Base-by-base conservation (phyloP, 2,113 vertebrate genomes). In the Rousettus leschenaultii region DNA sequence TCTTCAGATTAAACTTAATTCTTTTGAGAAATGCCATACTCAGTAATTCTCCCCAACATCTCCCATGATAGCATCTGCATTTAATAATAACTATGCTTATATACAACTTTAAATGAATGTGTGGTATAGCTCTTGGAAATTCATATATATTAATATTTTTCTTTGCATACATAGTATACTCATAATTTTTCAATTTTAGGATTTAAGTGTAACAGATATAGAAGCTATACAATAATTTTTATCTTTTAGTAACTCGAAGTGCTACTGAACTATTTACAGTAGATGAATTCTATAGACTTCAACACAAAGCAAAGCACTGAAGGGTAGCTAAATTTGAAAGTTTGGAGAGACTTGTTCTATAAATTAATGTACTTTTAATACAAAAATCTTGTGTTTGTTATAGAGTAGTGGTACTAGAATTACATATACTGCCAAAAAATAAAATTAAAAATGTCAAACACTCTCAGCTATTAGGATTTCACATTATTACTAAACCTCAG, bases 101-200 rank as follows among this genome's bases (percentile, higher is more conserved):
- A 95, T 94, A 79, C 97, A 92, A 55, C n/a, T 51, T 33, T 66
- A 92, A 97, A 95, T 84, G 63, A 91, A 93, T 77, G 45, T n/a
- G 10, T 78, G 92, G 63, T 21, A 71, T 26, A 24, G 65, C 59
- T 87, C 73, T 79, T 97, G 66, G 63, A 97, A 97, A 95, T 28
- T 86, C 22, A 79, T 63, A 12, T 11, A 65, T 86, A 66, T 51
- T 14, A 68, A 66, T 7, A 26, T 95, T 74, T 57, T 82, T 55
- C 15, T 71, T 73, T 40, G 45, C 66, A 48, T 73, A 70, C 12
- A 59, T 22, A 89, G 28, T 38, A 35, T 51, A 63, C 2, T 57
- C 24, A 89, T 61, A 45, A 30, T 83, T 97, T 96, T 94, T 84
- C 63, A 91, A 79, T 93, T 96, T 96, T 91, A 45, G 22, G 96